A percentile compares a stretch with the other conserved stretches of the same genome.
Evolutionary conservation across 2,888 invertebrate genomes (phyloP).

Genomic region (Epicampocera succincta): DNA sequence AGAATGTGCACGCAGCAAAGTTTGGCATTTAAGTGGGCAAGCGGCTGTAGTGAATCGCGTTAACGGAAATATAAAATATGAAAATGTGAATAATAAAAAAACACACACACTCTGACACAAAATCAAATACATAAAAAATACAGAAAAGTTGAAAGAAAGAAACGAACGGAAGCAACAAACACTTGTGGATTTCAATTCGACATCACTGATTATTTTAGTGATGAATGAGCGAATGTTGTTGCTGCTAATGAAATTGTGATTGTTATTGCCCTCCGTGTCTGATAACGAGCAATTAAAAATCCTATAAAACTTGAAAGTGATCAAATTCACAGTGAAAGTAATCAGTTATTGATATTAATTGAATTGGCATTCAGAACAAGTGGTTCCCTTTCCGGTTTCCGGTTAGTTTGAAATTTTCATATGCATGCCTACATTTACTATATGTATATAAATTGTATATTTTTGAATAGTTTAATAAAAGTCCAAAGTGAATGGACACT

Average conservation of each 20-base stretch:
- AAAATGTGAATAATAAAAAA: slow-evolving; percentile 18
- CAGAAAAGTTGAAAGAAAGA: not conserved
- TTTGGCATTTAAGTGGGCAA: not conserved
- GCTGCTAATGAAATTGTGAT: too few relatives aligned
- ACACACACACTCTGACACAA: not conserved
- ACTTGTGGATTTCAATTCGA: slow-evolving; percentile 62
- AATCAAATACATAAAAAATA: not conserved
- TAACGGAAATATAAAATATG: slow-evolving; percentile 46
- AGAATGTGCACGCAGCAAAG: not conserved
- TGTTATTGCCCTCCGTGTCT: not conserved
- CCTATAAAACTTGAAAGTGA: too few relatives aligned
- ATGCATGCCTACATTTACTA: not conserved
- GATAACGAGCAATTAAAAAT: slow-evolving; percentile 9
- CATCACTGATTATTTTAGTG: slow-evolving; percentile 11
- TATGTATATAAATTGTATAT: not conserved
- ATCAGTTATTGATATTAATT: not conserved
- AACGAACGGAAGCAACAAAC: slow-evolving; percentile 47
- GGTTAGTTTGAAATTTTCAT: slow-evolving; percentile 52
- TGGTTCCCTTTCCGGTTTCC: not conserved
- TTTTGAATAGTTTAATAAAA: not conserved
- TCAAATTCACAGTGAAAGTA: not conserved
- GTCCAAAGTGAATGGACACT: not conserved
- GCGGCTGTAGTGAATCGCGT: slow-evolving; percentile 4
- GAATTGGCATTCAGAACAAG: not conserved
- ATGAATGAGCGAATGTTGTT: too few relatives aligned